These are phyloP conservation scores for Eleutherodactylus coqui DNA, from an alignment of 2,797 vertebrate genomes.

Conservation along the genomic window DNA sequence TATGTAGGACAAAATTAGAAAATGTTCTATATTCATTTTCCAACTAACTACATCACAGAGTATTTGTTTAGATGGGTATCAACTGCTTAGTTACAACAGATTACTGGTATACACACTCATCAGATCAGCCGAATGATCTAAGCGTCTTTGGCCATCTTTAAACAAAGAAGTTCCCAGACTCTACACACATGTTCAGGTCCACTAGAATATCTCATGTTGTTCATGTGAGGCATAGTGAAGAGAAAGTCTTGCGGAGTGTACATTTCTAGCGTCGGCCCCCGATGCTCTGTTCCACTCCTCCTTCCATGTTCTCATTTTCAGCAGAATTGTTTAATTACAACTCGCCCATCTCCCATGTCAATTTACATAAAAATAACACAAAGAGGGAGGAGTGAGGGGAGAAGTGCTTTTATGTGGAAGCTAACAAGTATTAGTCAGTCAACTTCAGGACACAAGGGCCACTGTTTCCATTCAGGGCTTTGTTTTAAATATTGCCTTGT, in stretches of 20 bases:
- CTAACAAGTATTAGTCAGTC: conserved; percentile 73
- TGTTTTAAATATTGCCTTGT: conserved; percentile 87
- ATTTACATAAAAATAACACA: conserved; percentile 62
- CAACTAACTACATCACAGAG: no score
- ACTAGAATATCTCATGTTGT: conserved; percentile 2
- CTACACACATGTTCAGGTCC: background rate
- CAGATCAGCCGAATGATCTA: background rate
- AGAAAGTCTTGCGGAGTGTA: background rate
- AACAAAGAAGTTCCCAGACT: background rate
- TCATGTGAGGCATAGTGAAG: conserved; percentile 16
- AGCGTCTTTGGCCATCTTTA: background rate
- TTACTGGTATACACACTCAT: background rate
- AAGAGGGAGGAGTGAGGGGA: conserved; percentile 61
- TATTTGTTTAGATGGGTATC: no score
- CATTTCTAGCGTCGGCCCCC: background rate
- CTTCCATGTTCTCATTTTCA: conserved; percentile 58
- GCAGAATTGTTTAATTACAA: conserved; percentile 46
- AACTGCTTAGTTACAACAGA: background rate
- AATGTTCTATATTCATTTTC: no score
- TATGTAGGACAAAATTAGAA: no score
- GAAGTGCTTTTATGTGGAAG: conserved; percentile 34
- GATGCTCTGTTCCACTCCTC: conserved; percentile 46
- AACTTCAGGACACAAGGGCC: conserved; percentile 84
- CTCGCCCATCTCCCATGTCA: conserved; percentile 58
- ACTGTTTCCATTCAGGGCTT: conserved; percentile 90